These are phyloP conservation scores for Podarcis cretensis DNA, from an alignment of 2,113 vertebrate species.

Conservation along the genomic window DNA sequence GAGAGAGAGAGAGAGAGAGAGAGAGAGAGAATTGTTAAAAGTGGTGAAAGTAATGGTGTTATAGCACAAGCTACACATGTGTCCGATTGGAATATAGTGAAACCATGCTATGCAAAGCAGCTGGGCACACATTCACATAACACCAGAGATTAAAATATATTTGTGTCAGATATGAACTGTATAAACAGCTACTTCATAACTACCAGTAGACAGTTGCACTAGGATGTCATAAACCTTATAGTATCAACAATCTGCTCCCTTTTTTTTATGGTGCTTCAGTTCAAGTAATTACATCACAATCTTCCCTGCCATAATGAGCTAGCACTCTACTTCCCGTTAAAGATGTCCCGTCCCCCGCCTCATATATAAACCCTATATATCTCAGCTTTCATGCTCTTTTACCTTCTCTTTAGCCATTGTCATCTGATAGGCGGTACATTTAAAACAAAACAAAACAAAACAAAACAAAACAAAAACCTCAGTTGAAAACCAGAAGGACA, in stretches of 20 bases:
- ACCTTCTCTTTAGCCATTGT: too few species aligned
- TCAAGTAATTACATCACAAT: neutral
- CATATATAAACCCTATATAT: too few species aligned
- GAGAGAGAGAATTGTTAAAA: too few species aligned
- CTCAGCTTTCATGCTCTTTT: too few species aligned
- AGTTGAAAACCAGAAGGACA: too few species aligned
- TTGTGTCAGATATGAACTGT: neutral
- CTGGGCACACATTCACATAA: neutral
- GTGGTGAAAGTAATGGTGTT: neutral
- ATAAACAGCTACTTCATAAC: neutral
- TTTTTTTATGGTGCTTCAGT: neutral
- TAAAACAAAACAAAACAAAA: too few species aligned
- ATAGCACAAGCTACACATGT: neutral
- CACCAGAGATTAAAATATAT: neutral
- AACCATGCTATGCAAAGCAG: neutral
- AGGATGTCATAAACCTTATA: neutral
- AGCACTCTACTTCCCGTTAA: too few species aligned
- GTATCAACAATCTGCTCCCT: neutral
- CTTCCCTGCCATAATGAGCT: neutral
- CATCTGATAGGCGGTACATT: too few species aligned
- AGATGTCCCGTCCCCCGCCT: too few species aligned
- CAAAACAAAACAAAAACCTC: too few species aligned
- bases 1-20: neutral
- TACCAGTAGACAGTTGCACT: neutral
- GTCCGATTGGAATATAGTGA: neutral